phyloP scores from a whole-genome alignment of 2,888 invertebrate species.

The Octodonta nipae region DNA sequence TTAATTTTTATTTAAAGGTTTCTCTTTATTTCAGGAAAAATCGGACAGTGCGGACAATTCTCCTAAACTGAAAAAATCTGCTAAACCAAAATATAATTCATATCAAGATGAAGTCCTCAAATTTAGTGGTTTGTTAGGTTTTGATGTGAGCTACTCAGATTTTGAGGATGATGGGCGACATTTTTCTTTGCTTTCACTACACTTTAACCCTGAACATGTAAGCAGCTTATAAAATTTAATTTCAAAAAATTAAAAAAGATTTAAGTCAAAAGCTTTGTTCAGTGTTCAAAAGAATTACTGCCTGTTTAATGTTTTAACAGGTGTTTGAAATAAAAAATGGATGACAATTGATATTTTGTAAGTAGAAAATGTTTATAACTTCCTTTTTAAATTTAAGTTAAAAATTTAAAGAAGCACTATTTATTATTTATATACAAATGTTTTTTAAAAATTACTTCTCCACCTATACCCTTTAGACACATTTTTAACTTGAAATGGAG shows the following conservation, averaged over 20 bases:
- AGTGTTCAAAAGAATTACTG: neutral
- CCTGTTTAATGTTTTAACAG: neutral
- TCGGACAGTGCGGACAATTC: no score
- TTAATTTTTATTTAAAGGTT: no score
- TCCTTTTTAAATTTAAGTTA: no score
- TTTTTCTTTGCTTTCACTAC: slow-evolving; percentile 19
- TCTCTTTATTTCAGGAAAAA: no score
- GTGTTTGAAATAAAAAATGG: no score
- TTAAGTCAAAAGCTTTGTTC: neutral
- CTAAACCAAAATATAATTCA: slow-evolving; percentile 10
- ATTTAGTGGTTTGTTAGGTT: slow-evolving; percentile 18
- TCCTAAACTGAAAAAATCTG: slow-evolving; percentile 3
- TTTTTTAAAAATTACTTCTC: no score
- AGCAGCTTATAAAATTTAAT: slow-evolving; percentile 7
- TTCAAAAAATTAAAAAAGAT: neutral
- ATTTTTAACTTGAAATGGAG: no score
- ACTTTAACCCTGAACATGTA: slow-evolving; percentile 22
- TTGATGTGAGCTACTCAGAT: slow-evolving; percentile 19
- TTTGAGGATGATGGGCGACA: slow-evolving; percentile 14
- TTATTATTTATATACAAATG: no score
- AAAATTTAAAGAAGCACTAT: no score
- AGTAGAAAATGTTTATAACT: no score
- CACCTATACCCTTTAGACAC: no score
- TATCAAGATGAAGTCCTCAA: slow-evolving; percentile 20
- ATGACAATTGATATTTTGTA: no score